Evolutionary conservation across 2,113 vertebrate species (phyloP), one percentile per base, ranked within the genome.

Genomic region (Manacus vitellinus): DNA sequence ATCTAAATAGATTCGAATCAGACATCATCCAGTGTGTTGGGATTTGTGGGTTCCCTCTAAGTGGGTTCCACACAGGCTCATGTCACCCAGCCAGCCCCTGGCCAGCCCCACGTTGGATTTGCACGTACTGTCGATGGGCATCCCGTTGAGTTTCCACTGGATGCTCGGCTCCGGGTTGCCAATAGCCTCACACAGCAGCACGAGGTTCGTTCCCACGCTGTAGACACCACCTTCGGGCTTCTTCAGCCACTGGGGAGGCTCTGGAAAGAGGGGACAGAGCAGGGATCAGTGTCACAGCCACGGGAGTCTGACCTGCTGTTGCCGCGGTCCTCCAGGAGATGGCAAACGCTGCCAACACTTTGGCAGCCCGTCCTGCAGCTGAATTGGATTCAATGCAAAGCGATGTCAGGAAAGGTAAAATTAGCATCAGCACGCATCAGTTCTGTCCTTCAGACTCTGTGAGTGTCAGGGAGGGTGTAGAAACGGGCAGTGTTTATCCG

Each of bases 111-210:
- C 11, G 12, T 3, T 41, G 39, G 39, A 41, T 41, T 41, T 41
- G 39, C 39, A 97, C 99, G 91, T 96, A 99, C 99, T 98, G 10
- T 97, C 96, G 10, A 99, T 88, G 14, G 98, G 98, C 58, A 87
- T 90, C 9, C 99, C 99, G 1, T 99, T 99, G 67, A 98, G 95
- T 81, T 96, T 99, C 99, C 99, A 99, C 11, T 94, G 97, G 44
- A 99, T 98, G 4, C 82, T 97, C 15, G 99, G 99, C 62, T 96
- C 92, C 6, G 99, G 99, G 20, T 90, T 98, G n/a, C 99, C 99
- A 1, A 97, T 97, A 17, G 98, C 99, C 7, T 98, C 98, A 37
- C 99, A 99, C 62, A 98, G 97, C 93, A 99, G 95, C 71, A 97
- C 84, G 27, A 99, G 98, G 2, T 98, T 98, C 37, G 97, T 96